A percentile compares a stretch with the other conserved stretches of the same genome.
These are phyloP conservation scores for Percina caprodes DNA, from an alignment of 2,113 vertebrate species.

Conservation along the genomic window DNA sequence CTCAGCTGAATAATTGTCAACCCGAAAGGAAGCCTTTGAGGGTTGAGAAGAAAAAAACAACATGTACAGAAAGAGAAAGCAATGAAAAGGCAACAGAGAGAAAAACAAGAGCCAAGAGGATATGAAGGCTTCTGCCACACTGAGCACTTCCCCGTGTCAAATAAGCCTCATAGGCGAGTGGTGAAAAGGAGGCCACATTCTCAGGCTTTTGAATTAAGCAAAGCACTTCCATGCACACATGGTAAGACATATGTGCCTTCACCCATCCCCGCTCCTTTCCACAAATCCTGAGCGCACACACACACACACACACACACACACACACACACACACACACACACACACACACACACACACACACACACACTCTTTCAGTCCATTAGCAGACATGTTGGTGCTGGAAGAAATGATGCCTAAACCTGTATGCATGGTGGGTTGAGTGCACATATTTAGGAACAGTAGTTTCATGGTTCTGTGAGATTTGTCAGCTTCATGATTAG, in stretches of 20 bases:
- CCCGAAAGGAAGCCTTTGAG: slow-evolving; percentile 27
- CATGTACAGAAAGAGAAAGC: too few relatives aligned
- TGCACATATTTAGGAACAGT: neutral
- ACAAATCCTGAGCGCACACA: too few relatives aligned
- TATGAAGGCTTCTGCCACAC: slow-evolving; percentile 66
- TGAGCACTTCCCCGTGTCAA: slow-evolving; percentile 67
- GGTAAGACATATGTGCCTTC: slow-evolving; percentile 65
- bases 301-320: slow-evolving; percentile 25
- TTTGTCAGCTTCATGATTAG: slow-evolving; percentile 12
- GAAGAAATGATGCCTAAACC: slow-evolving; percentile 31
- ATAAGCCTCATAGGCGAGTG: slow-evolving; percentile 55
- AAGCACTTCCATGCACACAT: slow-evolving; percentile 73
- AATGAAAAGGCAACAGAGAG: too few relatives aligned
- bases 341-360: slow-evolving; percentile 28
- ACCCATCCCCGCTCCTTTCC: slow-evolving; percentile 15
- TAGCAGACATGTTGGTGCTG: slow-evolving; percentile 54
- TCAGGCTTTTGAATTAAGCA: slow-evolving; percentile 74
- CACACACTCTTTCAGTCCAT: slow-evolving; percentile 51
- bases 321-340: slow-evolving; percentile 31
- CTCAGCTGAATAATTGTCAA: slow-evolving; percentile 41
- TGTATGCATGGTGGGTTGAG: neutral
- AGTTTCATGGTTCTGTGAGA: slow-evolving; percentile 21
- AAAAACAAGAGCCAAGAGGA: slow-evolving; percentile 45
- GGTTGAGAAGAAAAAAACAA: slow-evolving; percentile 7
- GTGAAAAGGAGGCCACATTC: slow-evolving; percentile 71